phyloP scores from a whole-genome alignment of 2,888 invertebrate genomes.

The Rhagophthalmus giganteus region DNA sequence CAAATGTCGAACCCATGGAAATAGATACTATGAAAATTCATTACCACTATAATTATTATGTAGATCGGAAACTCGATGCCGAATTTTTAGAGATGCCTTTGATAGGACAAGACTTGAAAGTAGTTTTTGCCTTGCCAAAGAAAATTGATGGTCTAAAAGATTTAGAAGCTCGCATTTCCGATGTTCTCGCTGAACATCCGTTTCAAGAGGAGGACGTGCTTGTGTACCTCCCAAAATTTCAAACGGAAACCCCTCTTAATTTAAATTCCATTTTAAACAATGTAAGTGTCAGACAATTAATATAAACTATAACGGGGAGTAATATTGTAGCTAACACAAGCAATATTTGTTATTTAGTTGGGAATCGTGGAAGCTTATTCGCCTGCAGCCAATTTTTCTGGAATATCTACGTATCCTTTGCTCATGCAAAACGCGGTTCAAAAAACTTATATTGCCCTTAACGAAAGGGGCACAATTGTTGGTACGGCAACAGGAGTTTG shows the following conservation, averaged over 20 bases:
- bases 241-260: constrained; percentile 47
- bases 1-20: constrained; percentile 33
- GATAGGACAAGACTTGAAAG: constrained; percentile 31
- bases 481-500: too few relatives aligned
- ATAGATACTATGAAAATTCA: constrained; percentile 44
- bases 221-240: constrained; percentile 37
- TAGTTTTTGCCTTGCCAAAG: constrained; percentile 37
- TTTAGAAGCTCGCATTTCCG: constrained; percentile 23
- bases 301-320: too few relatives aligned
- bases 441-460: too few relatives aligned
- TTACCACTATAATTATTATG: constrained; percentile 43
- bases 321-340: too few relatives aligned
- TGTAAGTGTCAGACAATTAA: too few relatives aligned
- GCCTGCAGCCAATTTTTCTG: too few relatives aligned
- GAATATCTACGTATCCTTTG: too few relatives aligned
- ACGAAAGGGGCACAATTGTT: too few relatives aligned
- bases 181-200: constrained; percentile 19
- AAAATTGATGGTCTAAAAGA: constrained; percentile 23
- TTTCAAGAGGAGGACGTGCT: constrained; percentile 23
- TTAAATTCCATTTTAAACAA: constrained; percentile 61
- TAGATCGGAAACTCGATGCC: constrained; percentile 39
- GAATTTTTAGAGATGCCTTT: constrained; percentile 46
- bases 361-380: too few relatives aligned
- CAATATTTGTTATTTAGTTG: too few relatives aligned
- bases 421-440: too few relatives aligned